Percentiles rank a stretch among this genome's conserved stretches.
These are phyloP conservation scores for Raillietiella orientalis DNA, from an alignment of 2,888 invertebrate species.

Conservation along the genomic window DNA sequence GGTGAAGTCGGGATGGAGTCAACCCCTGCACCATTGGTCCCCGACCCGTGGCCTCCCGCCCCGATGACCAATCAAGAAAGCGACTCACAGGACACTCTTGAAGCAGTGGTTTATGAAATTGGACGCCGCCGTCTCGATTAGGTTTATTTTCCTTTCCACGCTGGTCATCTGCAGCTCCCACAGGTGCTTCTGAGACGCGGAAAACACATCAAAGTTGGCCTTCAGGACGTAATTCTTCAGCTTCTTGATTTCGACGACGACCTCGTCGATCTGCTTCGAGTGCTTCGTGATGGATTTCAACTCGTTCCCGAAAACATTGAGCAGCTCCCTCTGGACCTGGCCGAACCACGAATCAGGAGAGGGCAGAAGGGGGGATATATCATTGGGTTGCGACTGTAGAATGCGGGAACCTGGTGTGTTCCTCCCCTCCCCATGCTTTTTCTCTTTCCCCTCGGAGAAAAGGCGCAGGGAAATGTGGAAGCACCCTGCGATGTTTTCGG, in stretches of 20 bases:
- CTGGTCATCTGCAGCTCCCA: constrained; percentile 52
- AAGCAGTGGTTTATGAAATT: constrained; percentile 59
- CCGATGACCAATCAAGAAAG: too few relatives aligned
- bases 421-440: too few relatives aligned
- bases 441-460: too few relatives aligned
- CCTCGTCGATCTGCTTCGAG: constrained; percentile 51
- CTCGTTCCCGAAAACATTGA: constrained; percentile 59
- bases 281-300: constrained; percentile 57
- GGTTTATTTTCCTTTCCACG: constrained; percentile 35
- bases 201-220: constrained; percentile 52
- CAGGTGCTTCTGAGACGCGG: constrained; percentile 37
- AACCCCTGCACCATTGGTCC: too few relatives aligned
- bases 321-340: constrained; percentile 48
- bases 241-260: constrained; percentile 41
- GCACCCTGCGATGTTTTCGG: too few relatives aligned
- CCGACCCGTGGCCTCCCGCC: too few relatives aligned
- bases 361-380: too few relatives aligned
- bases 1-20: too few relatives aligned
- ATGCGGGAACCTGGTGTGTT: too few relatives aligned
- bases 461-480: too few relatives aligned
- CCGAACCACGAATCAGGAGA: constrained; percentile 7
- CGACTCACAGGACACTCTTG: constrained; percentile 27
- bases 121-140: constrained; percentile 45
- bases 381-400: too few relatives aligned
- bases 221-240: constrained; percentile 37